Conservation (phyloP, 2,888 invertebrate genomes). For the Leptinotarsa juncta region DNA sequence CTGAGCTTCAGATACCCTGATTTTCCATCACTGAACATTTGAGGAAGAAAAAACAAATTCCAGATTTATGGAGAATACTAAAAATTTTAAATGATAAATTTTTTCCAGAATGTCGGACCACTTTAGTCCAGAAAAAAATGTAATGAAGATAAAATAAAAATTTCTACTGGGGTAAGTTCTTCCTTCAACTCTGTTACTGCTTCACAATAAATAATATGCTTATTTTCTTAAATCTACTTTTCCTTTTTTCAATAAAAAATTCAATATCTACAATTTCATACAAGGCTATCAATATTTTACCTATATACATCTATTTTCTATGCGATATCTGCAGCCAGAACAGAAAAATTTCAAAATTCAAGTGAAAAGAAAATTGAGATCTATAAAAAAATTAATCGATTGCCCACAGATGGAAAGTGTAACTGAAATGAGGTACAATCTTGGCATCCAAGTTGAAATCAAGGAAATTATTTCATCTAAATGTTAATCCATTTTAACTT, state of each 20-base stretch:
- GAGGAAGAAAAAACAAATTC: background rate
- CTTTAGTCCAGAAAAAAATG: background rate
- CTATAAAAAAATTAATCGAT: constrained; percentile 8
- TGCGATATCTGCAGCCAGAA: constrained; percentile 36
- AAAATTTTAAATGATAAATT: background rate
- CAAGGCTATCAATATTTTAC: constrained; percentile 54
- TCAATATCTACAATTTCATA: constrained; percentile 62
- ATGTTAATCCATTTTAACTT: constrained; percentile 11
- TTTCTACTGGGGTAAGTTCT: constrained; percentile 43
- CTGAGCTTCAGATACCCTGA: background rate
- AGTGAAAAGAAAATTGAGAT: constrained; percentile 20
- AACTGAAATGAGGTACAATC: background rate
- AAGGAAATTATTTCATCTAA: background rate
- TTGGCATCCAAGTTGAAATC: constrained; percentile 4
- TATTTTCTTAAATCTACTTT: constrained; percentile 45
- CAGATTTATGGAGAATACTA: constrained; percentile 2
- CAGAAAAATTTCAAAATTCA: constrained; percentile 32
- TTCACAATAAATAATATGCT: constrained; percentile 56
- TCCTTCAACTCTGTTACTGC: constrained; percentile 45
- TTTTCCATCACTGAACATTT: background rate
- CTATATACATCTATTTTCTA: constrained; percentile 52
- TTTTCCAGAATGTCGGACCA: background rate
- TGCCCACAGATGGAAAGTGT: constrained; percentile 1
- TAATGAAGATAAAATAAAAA: constrained; percentile 30
- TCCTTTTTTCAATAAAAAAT: constrained; percentile 58